Conservation (phyloP, 1,140 invertebrate species). For the Drosophila hydei region DNA sequence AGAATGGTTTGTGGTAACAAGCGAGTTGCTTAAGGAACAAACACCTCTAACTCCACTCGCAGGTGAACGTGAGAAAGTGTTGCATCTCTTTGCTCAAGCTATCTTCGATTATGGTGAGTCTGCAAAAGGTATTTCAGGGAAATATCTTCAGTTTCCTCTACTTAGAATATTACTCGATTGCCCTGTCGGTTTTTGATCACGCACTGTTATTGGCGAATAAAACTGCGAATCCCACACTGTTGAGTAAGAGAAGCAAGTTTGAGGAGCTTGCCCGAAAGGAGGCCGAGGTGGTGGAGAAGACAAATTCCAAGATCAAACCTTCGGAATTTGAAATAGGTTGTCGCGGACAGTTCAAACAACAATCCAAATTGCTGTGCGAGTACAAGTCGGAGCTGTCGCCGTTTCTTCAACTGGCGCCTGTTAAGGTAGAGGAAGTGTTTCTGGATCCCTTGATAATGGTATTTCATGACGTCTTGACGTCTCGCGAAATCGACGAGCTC, state of each 20-base stretch:
- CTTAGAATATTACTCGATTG: constrained; percentile 33
- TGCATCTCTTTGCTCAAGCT: background rate
- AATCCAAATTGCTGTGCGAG: constrained; percentile 88
- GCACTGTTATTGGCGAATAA: constrained; percentile 1
- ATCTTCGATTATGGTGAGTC: constrained; percentile 1
- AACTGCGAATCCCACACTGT: constrained; percentile 61
- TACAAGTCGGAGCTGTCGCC: constrained; percentile 90
- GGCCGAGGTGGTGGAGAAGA: background rate
- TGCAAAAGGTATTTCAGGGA: too few relatives aligned
- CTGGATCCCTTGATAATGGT: constrained; percentile 93
- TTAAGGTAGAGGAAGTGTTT: constrained; percentile 95
- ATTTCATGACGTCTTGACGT: constrained; percentile 94
- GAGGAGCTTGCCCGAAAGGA: background rate
- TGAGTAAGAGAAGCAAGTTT: constrained; percentile 85
- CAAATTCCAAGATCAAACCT: background rate
- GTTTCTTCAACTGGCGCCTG: constrained; percentile 91
- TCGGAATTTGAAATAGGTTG: constrained; percentile 85
- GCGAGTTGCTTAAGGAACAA: background rate
- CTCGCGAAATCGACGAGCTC: constrained; percentile 93
- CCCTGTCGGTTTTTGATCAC: constrained; percentile 28
- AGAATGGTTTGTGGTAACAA: constrained; percentile 21
- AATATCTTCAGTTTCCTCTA: too few relatives aligned
- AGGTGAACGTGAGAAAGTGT: background rate
- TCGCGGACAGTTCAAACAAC: constrained; percentile 89
- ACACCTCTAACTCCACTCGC: constrained; percentile 4